Percentiles rank a stretch among this genome's conserved stretches.
Conservation (phyloP, 2,113 vertebrate species). For the Crocuta crocuta region DNA sequence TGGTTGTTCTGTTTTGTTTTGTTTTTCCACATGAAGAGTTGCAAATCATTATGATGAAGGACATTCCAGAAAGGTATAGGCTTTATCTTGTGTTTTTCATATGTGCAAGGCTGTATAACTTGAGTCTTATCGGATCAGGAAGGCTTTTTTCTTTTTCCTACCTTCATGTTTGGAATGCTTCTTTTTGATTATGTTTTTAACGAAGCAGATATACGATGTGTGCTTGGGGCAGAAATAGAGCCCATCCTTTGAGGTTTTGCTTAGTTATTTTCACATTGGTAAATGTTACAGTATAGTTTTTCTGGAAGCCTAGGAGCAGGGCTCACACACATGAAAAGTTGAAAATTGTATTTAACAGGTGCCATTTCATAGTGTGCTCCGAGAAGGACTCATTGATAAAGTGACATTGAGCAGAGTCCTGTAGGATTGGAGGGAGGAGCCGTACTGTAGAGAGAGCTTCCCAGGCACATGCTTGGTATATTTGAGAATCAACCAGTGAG, state of each 20-base stretch:
- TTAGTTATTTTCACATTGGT: background rate
- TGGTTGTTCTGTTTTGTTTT: too few species aligned
- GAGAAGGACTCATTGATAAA: background rate
- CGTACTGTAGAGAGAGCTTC: background rate
- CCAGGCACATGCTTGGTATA: background rate
- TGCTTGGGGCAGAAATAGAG: background rate
- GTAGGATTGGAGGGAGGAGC: background rate
- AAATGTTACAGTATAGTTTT: background rate
- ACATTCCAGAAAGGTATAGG: background rate
- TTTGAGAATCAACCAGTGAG: background rate
- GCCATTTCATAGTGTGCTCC: background rate
- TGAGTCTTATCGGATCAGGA: background rate
- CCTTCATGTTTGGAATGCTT: background rate
- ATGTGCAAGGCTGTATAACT: background rate
- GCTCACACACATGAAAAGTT: background rate
- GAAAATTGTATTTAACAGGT: background rate
- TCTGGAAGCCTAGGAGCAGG: background rate
- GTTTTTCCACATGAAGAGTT: background rate
- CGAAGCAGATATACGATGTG: background rate
- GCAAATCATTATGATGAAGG: background rate
- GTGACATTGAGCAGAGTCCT: background rate
- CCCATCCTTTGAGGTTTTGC: background rate
- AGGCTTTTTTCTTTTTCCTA: background rate
- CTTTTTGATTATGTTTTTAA: background rate
- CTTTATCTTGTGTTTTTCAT: background rate